These are phyloP conservation scores for Temnothorax ravouxi DNA, from an alignment of 2,888 invertebrate genomes.

Conservation along the genomic window DNA sequence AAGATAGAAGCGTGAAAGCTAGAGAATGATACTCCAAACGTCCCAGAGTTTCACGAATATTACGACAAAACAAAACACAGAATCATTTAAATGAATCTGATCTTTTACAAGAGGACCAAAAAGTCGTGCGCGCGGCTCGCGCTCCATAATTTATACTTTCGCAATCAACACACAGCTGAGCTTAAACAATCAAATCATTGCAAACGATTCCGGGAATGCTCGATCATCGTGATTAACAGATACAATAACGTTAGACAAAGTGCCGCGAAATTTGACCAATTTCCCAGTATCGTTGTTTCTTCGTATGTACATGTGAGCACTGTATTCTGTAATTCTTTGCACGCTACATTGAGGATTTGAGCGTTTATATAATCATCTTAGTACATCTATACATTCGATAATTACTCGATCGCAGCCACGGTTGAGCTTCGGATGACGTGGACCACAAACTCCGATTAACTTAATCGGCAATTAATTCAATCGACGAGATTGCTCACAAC, in stretches of 20 bases:
- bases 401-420: not conserved
- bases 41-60: not conserved
- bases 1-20: not conserved
- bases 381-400: not conserved
- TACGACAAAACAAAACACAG: not conserved
- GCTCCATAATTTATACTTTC: not conserved
- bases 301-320: conserved; percentile 53
- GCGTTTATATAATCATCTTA: conserved; percentile 12
- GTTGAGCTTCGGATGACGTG: not conserved
- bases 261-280: conserved; percentile 71
- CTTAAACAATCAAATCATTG: conserved; percentile 36
- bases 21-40: not conserved
- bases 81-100: not conserved
- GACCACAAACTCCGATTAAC: not conserved
- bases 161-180: conserved; percentile 14
- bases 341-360: not conserved
- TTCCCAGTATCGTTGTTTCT: conserved; percentile 66
- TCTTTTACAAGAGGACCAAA: not conserved
- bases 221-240: conserved; percentile 5
- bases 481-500: not conserved
- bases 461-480: not conserved
- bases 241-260: not conserved
- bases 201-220: conserved; percentile 43
- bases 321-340: conserved; percentile 40
- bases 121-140: not conserved